phyloP scores from a whole-genome alignment of 2,113 vertebrate species.

The Pseudorectes ferrugineus region DNA sequence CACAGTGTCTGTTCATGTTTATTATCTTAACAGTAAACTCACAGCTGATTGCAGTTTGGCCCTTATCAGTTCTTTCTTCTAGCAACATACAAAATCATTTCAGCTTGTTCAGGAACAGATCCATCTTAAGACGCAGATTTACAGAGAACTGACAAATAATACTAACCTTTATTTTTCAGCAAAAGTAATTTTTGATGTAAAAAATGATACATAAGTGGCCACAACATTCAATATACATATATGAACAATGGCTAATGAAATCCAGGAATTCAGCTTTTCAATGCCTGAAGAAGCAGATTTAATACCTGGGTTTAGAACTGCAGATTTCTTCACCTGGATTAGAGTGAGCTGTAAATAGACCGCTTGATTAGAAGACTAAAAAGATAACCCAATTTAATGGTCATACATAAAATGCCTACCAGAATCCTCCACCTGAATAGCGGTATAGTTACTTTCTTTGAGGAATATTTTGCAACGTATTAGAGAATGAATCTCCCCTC shows the following conservation, averaged over 20 bases:
- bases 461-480: not conserved
- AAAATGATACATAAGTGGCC: not conserved
- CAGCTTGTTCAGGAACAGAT: not conserved
- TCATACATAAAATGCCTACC: not conserved
- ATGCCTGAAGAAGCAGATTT: not conserved
- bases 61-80: slow-evolving; percentile 20
- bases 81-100: not conserved
- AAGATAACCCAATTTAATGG: not conserved
- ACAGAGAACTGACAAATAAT: not conserved
- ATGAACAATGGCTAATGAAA: not conserved
- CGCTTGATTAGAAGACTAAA: not conserved
- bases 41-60: slow-evolving; percentile 19
- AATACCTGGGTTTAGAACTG: not conserved
- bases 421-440: not conserved
- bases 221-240: not conserved
- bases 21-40: slow-evolving; percentile 31
- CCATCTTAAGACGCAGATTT: not conserved
- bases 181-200: not conserved
- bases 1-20: not conserved
- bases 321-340: not conserved
- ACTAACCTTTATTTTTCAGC: not conserved
- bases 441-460: not conserved
- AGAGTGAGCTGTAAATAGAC: not conserved
- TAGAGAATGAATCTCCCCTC: not conserved
- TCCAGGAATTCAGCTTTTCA: not conserved